phyloP scores from a whole-genome alignment of 2,113 vertebrate species.

The Lepisosteus oculatus region DNA sequence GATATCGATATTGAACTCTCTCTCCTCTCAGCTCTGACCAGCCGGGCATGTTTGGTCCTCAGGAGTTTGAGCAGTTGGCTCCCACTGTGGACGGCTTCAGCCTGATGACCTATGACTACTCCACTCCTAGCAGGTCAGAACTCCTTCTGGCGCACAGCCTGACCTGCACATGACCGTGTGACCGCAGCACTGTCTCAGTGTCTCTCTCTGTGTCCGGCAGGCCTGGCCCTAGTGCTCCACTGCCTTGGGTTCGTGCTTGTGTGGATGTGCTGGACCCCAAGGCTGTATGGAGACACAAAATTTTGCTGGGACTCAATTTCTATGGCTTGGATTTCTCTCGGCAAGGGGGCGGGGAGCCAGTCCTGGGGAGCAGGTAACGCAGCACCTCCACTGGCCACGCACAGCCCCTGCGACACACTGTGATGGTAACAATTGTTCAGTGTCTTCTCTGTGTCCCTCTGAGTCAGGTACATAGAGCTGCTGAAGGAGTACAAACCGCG shows the following conservation, averaged over 20 bases:
- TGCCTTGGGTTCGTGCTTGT: conserved; percentile 87
- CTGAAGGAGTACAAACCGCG: conserved; percentile 86
- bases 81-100: conserved; percentile 84
- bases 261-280: conserved; percentile 82
- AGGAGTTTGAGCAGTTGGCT: conserved; percentile 85
- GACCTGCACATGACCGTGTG: not conserved
- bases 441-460: not conserved
- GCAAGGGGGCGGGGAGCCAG: conserved; percentile 73
- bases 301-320: conserved; percentile 88
- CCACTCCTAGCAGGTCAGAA: conserved; percentile 75
- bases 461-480: conserved; percentile 80
- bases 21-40: conserved; percentile 67
- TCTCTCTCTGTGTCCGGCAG: conserved; percentile 46
- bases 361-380: conserved; percentile 77
- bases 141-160: not conserved
- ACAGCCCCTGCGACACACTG: no score
- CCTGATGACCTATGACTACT: conserved; percentile 96
- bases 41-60: conserved; percentile 80
- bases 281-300: conserved; percentile 84
- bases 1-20: not conserved
- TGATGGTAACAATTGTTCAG: no score
- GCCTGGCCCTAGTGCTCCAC: conserved; percentile 83
- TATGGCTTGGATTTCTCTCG: conserved; percentile 87
- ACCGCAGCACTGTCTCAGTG: not conserved
- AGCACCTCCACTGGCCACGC: no score